Evolutionary conservation across 2,888 invertebrate species (phyloP).

Genomic region (Danaus chrysippus): DNA sequence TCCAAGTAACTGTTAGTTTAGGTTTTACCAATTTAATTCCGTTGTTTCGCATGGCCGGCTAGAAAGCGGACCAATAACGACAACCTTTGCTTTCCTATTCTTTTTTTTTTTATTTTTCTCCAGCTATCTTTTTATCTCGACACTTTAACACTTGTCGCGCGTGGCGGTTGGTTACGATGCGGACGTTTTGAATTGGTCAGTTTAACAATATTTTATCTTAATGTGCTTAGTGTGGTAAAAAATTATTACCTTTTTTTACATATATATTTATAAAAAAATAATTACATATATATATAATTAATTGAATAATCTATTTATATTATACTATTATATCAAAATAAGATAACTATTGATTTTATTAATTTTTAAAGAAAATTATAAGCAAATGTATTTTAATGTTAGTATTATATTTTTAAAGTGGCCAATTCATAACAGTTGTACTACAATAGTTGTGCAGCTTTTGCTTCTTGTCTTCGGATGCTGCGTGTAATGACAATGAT

Average conservation of each 20-base stretch:
- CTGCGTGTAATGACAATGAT: conserved; percentile 59
- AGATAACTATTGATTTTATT: no score
- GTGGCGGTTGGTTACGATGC: conserved; percentile 39
- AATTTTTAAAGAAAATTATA: no score
- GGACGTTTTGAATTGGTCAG: conserved; percentile 21
- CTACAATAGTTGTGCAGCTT: conserved; percentile 38
- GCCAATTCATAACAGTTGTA: not conserved
- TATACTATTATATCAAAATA: no score
- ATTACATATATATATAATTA: no score
- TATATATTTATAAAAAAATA: no score
- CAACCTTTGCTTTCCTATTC: conserved; percentile 30
- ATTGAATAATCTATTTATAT: no score
- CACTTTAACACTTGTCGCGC: conserved; percentile 47
- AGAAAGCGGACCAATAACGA: conserved; percentile 37
- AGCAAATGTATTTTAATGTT: no score
- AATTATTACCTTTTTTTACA: no score
- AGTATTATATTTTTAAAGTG: not conserved
- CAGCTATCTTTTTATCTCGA: conserved; percentile 20
- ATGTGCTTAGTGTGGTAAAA: no score
- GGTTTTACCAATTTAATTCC: conserved; percentile 29
- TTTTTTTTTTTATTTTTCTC: conserved; percentile 27
- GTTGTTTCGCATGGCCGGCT: conserved; percentile 30
- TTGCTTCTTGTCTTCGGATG: conserved; percentile 51
- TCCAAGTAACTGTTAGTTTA: not conserved
- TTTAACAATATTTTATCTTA: no score